Evolutionary conservation across 2,888 invertebrate species (phyloP), one percentile per base, ranked within the genome.

Genomic region (Caenorhabditis sp.): DNA sequence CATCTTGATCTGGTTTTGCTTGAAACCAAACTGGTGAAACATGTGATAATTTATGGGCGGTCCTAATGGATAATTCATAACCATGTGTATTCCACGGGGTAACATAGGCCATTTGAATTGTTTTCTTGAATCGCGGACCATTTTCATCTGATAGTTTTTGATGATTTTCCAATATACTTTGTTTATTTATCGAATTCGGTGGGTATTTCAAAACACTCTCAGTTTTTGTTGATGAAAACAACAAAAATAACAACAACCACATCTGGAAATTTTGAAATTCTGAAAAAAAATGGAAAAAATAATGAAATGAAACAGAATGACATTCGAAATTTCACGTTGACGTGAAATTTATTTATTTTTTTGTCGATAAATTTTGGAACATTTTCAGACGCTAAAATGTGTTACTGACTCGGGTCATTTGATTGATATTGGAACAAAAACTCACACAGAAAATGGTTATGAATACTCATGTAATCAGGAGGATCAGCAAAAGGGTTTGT

Each of bases 11-110:
- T 8, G 75, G 66, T 36, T 77, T 76, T 19, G 69, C 65, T 67
- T 95, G 94, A 36, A 97, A 91, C 97, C 97, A 97, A 0, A 96
- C 96, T 0, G 97, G 97, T 0, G 95, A 94, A 26, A 97, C 92
- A 84, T 93, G 93, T 61, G 93, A 92, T 83, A 97, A 94, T 89
- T 97, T 97, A 43, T 87, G 82, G 54, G 92, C 93, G 91, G 95
- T 95, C 64, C 91, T 91, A 89, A 95, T 95, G 0, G 95, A 94
- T 59, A 95, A 91, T 89, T 95, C 93, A 89, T 95, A 95, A 0
- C 97, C 97, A 89, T 93, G 94, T 77, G 91, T 92, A 88, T 97
- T 96, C 97, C 97, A 97, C 95, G 95, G 95, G 55, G 96, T 96
- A 55, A 95, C 93, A 89, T 94, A 96, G 67, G 94, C 96, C 73